These are phyloP conservation scores for Thaumetopoea pityocampa DNA, from an alignment of 1,140 invertebrate genomes.

Conservation along the genomic window DNA sequence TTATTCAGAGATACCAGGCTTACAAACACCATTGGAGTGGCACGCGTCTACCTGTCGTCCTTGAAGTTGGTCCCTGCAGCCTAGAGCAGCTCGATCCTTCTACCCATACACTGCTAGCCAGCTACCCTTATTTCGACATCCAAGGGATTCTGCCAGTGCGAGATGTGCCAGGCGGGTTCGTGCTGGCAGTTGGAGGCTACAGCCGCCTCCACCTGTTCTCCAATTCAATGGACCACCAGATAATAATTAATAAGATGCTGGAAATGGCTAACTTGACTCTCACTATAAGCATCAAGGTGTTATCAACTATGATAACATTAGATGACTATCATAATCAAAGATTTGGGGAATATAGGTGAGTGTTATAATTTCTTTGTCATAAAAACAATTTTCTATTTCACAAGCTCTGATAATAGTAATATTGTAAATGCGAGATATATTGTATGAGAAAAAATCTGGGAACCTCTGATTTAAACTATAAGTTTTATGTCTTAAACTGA, in stretches of 20 bases:
- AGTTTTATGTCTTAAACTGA: too few species aligned
- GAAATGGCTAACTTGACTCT: constrained; percentile 88
- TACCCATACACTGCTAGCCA: constrained; percentile 86
- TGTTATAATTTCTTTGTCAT: background rate
- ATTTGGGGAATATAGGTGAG: constrained; percentile 93
- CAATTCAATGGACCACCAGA: constrained; percentile 85
- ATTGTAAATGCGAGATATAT: too few species aligned
- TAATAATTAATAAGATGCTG: constrained; percentile 90
- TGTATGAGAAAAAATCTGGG: too few species aligned
- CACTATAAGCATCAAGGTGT: constrained; percentile 88
- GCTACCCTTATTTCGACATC: constrained; percentile 91
- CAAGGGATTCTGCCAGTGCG: constrained; percentile 77
- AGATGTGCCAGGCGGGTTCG: constrained; percentile 88
- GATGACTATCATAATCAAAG: constrained; percentile 91
- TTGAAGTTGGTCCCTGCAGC: constrained; percentile 93
- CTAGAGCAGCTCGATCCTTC: constrained; percentile 93
- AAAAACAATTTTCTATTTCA: background rate
- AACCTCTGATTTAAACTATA: too few species aligned
- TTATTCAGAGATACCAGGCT: constrained; percentile 88
- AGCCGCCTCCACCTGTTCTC: constrained; percentile 93
- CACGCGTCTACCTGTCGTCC: constrained; percentile 87
- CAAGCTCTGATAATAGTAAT: background rate
- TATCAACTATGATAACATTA: constrained; percentile 87
- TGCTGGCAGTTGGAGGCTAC: constrained; percentile 91
- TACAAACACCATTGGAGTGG: constrained; percentile 98